Base-by-base conservation (phyloP, 2,113 vertebrate species). In the Sapajus apella region DNA sequence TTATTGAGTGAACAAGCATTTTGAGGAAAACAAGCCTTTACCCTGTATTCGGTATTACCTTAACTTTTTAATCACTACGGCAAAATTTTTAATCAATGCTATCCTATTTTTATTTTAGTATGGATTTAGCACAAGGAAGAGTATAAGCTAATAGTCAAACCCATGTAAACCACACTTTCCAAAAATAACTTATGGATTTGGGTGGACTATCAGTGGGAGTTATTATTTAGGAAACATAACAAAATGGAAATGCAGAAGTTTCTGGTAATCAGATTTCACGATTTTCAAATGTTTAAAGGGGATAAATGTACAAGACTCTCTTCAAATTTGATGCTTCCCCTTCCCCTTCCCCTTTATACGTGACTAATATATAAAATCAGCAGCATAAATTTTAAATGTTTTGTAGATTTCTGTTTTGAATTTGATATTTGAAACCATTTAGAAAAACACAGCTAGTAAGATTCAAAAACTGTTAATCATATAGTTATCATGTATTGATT, bases 1-100 rank as follows among this genome's bases (percentile, higher is more conserved):
- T 73, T 77, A 68, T 85, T 52, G 4, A 89, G 9, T 72, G 58
- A 96, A 45, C 30, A n/a, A 83, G 9, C 8, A 40, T 32, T 86
- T 55, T 87, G 61, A 87, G 83, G 35, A 35, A 86, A 68, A 75
- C 3, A 75, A 35, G 90, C 8, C 18, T 89, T 35, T 83, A 10
- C 23, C 37, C 2, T 76, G 11, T 56, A 61, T 84, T 75, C 20
- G 80, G 79, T 91, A 92, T 75, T 80, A 79, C 17, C 14, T 43
- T 70, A 89, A 94, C 77, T 92, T 93, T 96, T 89, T 55, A 96
- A 97, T 88, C 35, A 94, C 11, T 55, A 37, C 70, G 6, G 37
- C 17, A 95, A 94, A 91, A 47, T 72, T 43, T 43, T 45, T 64
- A 73, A 23, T 81, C 18, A 87, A 43, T 70, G 35, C 80, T 81